Evolutionary conservation across 1,140 invertebrate species (phyloP).

Genomic region (Cotesia vestalis): DNA sequence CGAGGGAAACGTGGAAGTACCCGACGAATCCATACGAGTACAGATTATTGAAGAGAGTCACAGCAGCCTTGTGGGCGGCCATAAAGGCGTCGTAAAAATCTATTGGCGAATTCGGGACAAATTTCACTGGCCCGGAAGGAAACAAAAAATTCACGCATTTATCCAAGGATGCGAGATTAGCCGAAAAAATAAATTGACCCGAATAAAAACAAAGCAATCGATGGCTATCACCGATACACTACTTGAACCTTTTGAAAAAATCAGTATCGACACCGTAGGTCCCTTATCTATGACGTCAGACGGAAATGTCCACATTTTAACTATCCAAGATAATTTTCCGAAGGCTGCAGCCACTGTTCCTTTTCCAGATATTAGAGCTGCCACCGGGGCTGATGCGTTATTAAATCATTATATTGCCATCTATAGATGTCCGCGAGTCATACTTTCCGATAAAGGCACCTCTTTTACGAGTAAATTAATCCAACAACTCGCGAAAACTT

Average conservation of each 20-base stretch:
- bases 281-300: conserved; percentile 9
- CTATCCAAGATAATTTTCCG: conserved; percentile 48
- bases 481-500: conserved; percentile 41
- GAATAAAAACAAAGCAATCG: conserved; percentile 6
- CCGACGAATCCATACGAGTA: neutral
- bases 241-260: conserved; percentile 39
- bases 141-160: too few species aligned
- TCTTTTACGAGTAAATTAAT: conserved; percentile 45
- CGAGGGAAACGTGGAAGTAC: neutral
- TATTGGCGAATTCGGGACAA: neutral
- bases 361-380: conserved; percentile 41
- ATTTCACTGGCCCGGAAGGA: too few species aligned
- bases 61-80: neutral
- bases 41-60: neutral
- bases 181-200: too few species aligned
- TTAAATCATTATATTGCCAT: too few species aligned
- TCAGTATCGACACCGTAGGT: too few species aligned
- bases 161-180: too few species aligned
- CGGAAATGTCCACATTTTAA: conserved; percentile 36
- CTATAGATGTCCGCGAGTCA: too few species aligned
- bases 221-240: conserved; percentile 26
- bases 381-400: conserved; percentile 43
- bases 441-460: conserved; percentile 47
- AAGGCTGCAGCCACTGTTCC: conserved; percentile 43
- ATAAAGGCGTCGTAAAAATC: neutral